phyloP scores from a whole-genome alignment of 2,113 vertebrate genomes.

The Orientallactaga bullata region DNA sequence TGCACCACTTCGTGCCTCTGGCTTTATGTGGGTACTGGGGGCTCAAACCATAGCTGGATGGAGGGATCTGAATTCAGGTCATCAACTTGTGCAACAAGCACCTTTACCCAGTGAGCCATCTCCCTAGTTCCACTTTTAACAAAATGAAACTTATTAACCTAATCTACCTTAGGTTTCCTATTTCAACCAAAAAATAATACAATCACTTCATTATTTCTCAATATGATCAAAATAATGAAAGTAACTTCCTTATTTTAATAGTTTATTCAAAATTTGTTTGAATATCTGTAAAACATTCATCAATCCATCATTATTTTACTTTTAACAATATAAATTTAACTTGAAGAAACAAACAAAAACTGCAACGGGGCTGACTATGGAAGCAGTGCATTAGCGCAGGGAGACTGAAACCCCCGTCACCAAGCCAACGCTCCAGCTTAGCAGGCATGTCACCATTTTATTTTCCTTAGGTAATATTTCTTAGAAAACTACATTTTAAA shows the following conservation, averaged over 20 bases:
- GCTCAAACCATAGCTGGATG: too few relatives aligned
- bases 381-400: conserved; percentile 64
- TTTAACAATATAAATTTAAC: conserved; percentile 79
- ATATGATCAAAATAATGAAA: neutral
- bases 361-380: conserved; percentile 72
- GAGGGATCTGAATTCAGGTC: too few relatives aligned
- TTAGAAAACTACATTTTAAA: conserved; percentile 70
- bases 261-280: conserved; percentile 78
- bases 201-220: conserved; percentile 44
- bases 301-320: conserved; percentile 46
- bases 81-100: too few relatives aligned
- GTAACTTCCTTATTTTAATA: conserved; percentile 43
- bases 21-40: too few relatives aligned
- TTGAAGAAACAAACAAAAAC: conserved; percentile 50
- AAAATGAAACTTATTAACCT: neutral
- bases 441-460: conserved; percentile 79
- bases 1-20: too few relatives aligned
- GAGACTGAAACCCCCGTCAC: conserved; percentile 61
- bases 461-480: conserved; percentile 79
- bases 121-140: neutral
- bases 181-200: conserved; percentile 3
- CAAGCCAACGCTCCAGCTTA: conserved; percentile 1
- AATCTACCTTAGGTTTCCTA: neutral
- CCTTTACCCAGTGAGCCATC: too few relatives aligned
- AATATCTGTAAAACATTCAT: conserved; percentile 81